Base-by-base conservation (phyloP, 2,797 vertebrate genomes). In the Sebastes taczanowskii region DNA sequence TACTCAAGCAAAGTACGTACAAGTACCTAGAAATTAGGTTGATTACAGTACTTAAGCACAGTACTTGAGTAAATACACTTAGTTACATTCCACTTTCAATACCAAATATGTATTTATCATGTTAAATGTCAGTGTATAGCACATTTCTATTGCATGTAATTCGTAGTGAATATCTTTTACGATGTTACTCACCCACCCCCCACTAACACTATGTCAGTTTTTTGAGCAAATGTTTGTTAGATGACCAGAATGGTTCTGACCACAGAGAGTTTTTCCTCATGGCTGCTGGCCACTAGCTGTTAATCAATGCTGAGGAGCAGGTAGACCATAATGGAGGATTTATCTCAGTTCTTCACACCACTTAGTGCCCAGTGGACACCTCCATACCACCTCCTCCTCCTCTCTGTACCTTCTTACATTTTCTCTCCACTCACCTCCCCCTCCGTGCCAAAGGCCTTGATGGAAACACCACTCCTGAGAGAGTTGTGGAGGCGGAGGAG, bases 261-360 rank as follows among this genome's bases (percentile, higher is more conserved):
- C 29, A 53, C 71, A 14, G 32, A 38, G 58, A 75, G 38, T 71
- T 81, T 82, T 72, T 63, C 53, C 23, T 78, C 60, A 63, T 63
- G 42, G 20, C 76, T 74, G 38, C 60, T 29, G 30, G 77, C 74
- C 71, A 75, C 80, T 66, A 61, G 81, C 80, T 87, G 88, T 94
- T 94, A 94, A 94, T 95, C 91, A 93, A 85, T 77, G 84, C 80
- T 77, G 77, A 90, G 84, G 72, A 86, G 80, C 86, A 88, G 87
- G 86, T 92, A 82, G 86, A 88, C 83, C 61, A 86, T 92, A 93
- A 92, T 91, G 78, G 81, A 93, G 83, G 88, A 92, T 94, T 94
- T 94, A 93, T 94, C 87, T 90, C 81, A 81, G 86, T 80, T 93
- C 86, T 90, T 93, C 82, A 81, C 90, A 92, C 81, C 91, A 93